These are phyloP conservation scores for Prietella phreatophila DNA, from an alignment of 2,113 vertebrate species.

Conservation along the genomic window DNA sequence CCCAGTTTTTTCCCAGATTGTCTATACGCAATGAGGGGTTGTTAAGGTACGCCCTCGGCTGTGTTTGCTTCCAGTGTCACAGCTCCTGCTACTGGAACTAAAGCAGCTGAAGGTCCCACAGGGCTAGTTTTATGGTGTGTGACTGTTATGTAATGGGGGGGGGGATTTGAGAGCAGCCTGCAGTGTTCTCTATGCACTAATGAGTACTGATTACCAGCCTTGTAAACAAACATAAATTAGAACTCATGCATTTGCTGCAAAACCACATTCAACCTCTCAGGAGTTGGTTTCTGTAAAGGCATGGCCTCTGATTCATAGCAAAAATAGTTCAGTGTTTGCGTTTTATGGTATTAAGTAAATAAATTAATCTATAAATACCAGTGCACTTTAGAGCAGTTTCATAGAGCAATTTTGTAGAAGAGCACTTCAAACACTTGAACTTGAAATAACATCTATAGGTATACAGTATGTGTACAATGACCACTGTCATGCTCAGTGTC, in stretches of 20 bases:
- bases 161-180: constrained; percentile 3
- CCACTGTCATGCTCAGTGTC: not conserved
- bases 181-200: constrained; percentile 29
- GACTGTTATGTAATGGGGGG: constrained; percentile 23
- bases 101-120: constrained; percentile 12
- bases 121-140: constrained; percentile 23
- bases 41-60: constrained; percentile 8
- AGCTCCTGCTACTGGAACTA: constrained; percentile 1
- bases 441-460: not conserved
- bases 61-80: constrained; percentile 14
- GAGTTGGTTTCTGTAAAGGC: not conserved
- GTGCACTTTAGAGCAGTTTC: not conserved
- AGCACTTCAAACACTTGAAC: not conserved
- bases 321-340: not conserved
- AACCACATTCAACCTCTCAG: constrained; percentile 20
- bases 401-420: not conserved
- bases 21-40: constrained; percentile 18
- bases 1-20: constrained; percentile 9
- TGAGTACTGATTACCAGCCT: constrained; percentile 37
- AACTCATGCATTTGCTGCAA: constrained; percentile 8
- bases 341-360: not conserved
- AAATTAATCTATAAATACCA: not conserved
- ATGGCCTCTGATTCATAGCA: not conserved
- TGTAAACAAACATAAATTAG: constrained; percentile 44
- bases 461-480: not conserved